Evolutionary conservation across 2,113 vertebrate genomes (phyloP), one percentile per base, ranked within the genome.

Genomic region (Lanius collurio): DNA sequence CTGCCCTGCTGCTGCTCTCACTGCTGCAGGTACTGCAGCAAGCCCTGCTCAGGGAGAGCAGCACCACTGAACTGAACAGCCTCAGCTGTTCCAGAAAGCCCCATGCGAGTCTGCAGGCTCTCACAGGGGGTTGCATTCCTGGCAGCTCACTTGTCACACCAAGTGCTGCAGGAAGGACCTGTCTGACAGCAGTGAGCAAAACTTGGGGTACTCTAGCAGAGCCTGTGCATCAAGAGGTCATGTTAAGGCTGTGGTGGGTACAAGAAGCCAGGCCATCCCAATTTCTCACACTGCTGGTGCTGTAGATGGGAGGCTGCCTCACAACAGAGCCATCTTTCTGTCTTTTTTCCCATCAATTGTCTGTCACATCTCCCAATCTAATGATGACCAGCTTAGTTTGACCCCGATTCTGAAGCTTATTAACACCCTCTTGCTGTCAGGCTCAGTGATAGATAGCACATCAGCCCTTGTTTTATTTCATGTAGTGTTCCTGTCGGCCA

Each of bases 321-420:
- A 0, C 75, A 59, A 63, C 74, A 85, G 56, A 89, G 69, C 49
- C 44, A 18, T 77, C 75, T 33, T 73, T 44, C 63, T 95, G 83
- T 83, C 91, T 2, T 91, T 93, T 94, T 83, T 93, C 33, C 79
- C 49, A 53, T 80, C 94, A 90, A 2, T 67, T 89, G 67, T 71
- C 86, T 95, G 83, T 93, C 90, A 88, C 42, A 85, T 56, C 84
- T 94, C 93, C 92, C 95, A 90, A 70, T 95, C 89, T 78, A 63
- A 85, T 74, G 94, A 76, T 93, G 90, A 96, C 86, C 42, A 0
- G 73, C 91, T 84, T 78, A 80, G 50, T 52, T 27, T 97, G 96
- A 96, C 96, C 95, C 84, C 2, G 7, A 81, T 94, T 94, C 94
- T 84, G 80, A 96, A 78, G 79, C 86, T 90, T 93, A 89, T 96